phyloP scores from a whole-genome alignment of 2,888 invertebrate genomes.

The Polyommatus iphigenia region DNA sequence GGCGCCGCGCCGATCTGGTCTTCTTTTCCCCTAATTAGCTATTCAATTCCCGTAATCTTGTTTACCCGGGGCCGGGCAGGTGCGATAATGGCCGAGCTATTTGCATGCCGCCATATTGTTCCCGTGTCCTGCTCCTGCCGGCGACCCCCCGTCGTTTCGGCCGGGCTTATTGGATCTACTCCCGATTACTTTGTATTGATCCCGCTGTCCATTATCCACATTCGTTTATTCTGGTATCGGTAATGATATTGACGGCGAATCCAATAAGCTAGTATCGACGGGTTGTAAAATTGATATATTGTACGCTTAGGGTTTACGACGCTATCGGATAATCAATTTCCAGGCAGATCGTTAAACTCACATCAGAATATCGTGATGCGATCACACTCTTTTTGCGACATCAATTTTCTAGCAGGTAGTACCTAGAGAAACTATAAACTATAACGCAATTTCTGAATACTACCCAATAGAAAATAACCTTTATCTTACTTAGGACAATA shows the following conservation, averaged over 20 bases:
- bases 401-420: not conserved
- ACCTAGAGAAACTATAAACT: no score
- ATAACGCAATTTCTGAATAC: no score
- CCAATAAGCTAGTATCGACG: slow-evolving; percentile 50
- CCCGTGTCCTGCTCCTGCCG: slow-evolving; percentile 66
- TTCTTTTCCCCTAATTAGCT: slow-evolving; percentile 80
- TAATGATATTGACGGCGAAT: slow-evolving; percentile 69
- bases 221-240: slow-evolving; percentile 76
- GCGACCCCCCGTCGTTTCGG: slow-evolving; percentile 76
- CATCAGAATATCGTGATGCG: slow-evolving; percentile 18
- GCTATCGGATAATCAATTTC: slow-evolving; percentile 17
- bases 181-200: slow-evolving; percentile 80
- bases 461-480: no score
- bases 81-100: slow-evolving; percentile 80
- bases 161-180: slow-evolving; percentile 77
- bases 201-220: slow-evolving; percentile 77
- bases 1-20: slow-evolving; percentile 72
- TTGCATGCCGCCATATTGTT: slow-evolving; percentile 81
- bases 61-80: slow-evolving; percentile 78
- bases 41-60: slow-evolving; percentile 81
- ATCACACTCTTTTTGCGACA: not conserved
- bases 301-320: slow-evolving; percentile 15
- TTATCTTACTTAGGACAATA: no score
- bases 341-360: slow-evolving; percentile 18
- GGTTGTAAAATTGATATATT: slow-evolving; percentile 47